Conservation (phyloP, 2,888 invertebrate species). For the Melangyna quadrimaculata region DNA sequence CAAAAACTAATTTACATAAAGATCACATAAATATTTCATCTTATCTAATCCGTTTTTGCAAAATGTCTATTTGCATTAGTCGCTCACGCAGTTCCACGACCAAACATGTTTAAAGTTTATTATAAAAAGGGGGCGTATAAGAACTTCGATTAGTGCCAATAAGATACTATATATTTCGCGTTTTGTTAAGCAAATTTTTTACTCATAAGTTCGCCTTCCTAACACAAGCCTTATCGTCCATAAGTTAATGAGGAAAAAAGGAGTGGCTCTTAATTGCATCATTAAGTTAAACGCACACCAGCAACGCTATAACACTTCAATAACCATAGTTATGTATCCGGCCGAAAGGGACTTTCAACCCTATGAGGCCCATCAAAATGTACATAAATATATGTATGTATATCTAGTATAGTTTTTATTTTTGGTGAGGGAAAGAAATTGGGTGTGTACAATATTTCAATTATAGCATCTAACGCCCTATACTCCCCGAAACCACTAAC, state of each 20-base stretch:
- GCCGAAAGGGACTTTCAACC: slow-evolving; percentile 31
- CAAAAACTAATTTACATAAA: slow-evolving; percentile 41
- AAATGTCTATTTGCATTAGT: slow-evolving; percentile 48
- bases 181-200: slow-evolving; percentile 30
- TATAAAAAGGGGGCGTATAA: slow-evolving; percentile 45
- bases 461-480: slow-evolving; percentile 7
- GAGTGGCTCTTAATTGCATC: slow-evolving; percentile 69
- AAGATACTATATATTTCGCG: background rate
- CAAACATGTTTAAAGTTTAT: background rate
- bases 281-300: slow-evolving; percentile 57
- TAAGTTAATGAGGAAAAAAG: slow-evolving; percentile 61
- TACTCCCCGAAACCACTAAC: background rate
- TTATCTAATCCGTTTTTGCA: slow-evolving; percentile 40
- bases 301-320: background rate
- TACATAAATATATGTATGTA: background rate
- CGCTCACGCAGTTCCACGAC: slow-evolving; percentile 17
- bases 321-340: background rate
- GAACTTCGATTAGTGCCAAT: slow-evolving; percentile 39
- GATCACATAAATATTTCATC: slow-evolving; percentile 36
- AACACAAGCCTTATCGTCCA: slow-evolving; percentile 13
- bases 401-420: background rate
- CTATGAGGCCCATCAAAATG: background rate
- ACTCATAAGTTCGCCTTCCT: slow-evolving; percentile 33
- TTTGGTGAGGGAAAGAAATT: slow-evolving; percentile 41
- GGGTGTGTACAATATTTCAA: slow-evolving; percentile 68